Evolutionary conservation across 1,140 invertebrate species (phyloP).

Genomic region (Drosophila pseudoobscura): DNA sequence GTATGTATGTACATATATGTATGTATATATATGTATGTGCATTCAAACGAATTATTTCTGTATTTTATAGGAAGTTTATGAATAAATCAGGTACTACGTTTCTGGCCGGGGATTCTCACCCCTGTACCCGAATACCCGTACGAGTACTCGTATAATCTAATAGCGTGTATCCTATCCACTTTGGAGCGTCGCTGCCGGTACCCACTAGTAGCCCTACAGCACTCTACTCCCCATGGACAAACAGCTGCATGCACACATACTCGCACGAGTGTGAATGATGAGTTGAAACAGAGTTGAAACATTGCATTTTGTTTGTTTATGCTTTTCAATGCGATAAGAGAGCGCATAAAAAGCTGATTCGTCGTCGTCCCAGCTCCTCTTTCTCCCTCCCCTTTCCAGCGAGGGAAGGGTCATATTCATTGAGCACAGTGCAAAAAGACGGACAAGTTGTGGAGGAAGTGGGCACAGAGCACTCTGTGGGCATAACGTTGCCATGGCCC

Average conservation of each 20-base stretch:
- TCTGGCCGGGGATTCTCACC: too few relatives aligned
- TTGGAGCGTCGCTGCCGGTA: too few relatives aligned
- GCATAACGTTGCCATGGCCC: conserved; percentile 36
- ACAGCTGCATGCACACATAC: background rate
- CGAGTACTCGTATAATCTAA: too few relatives aligned
- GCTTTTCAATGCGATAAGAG: conserved; percentile 32
- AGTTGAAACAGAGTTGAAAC: conserved; percentile 17
- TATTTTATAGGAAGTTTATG: too few relatives aligned
- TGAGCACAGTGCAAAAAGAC: conserved; percentile 12
- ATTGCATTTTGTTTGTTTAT: conserved; percentile 36
- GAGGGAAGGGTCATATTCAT: conserved; percentile 17
- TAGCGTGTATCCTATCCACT: too few relatives aligned
- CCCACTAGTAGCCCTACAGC: too few relatives aligned
- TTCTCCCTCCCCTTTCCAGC: background rate
- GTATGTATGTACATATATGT: too few relatives aligned
- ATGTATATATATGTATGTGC: too few relatives aligned
- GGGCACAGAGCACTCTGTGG: conserved; percentile 22
- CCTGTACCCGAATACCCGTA: too few relatives aligned
- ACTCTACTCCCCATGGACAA: conserved; percentile 5
- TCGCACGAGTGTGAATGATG: conserved; percentile 20
- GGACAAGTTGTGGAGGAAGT: conserved; percentile 10
- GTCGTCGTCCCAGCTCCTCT: conserved; percentile 2
- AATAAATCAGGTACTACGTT: too few relatives aligned
- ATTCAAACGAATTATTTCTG: too few relatives aligned
- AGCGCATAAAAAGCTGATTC: conserved; percentile 25